Evolutionary conservation across 2,888 invertebrate species (phyloP), one percentile per base, ranked within the genome.

Genomic region (Oscheius sp.): DNA sequence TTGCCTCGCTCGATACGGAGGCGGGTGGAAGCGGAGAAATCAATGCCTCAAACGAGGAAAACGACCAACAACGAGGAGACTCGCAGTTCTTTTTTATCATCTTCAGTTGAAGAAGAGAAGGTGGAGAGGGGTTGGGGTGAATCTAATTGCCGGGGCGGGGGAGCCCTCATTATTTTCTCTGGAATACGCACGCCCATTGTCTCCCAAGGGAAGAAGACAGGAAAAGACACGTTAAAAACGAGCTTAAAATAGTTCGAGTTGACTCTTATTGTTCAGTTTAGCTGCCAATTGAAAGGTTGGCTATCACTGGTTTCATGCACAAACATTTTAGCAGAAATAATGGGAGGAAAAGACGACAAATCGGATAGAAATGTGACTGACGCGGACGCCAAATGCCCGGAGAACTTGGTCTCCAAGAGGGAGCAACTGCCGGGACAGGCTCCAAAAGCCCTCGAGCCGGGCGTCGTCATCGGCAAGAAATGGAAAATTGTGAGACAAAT

Each of bases 401-500:
- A 72, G 41, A 46, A 63, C 63, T 16, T 66, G 25, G 18, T 12
- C 18, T 66, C 66, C n/a, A 27, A 9, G 18, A 2, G 52, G 18
- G 63, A 63, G 23, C 43, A 21, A 1, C 16, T 25, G 12, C 49
- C 49, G 9, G 16, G 13, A n/a, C 58, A 25, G 13, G 21, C 52
- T 29, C n/a, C n/a, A n/a, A 66, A 49, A 18, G n/a, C 66, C 18
- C 53, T 66, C 29, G 27, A n/a, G 18, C 29, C 74, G 69, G 79
- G 79, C 9, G 74, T 74, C 1, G 46, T 58, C n/a, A 52, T 79
- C 29, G 77, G 79, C n/a, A 79, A 79, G 56, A 41, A 69, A 23
- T 79, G 79, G 79, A 77, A 75, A 64, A 68, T 79, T 2, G 76
- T 79, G 45, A 63, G 66, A 16, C 73, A 74, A 18, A 77, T 80